Base-by-base conservation (phyloP, 2,888 invertebrate species). In the Drosophila subsilvestris region DNA sequence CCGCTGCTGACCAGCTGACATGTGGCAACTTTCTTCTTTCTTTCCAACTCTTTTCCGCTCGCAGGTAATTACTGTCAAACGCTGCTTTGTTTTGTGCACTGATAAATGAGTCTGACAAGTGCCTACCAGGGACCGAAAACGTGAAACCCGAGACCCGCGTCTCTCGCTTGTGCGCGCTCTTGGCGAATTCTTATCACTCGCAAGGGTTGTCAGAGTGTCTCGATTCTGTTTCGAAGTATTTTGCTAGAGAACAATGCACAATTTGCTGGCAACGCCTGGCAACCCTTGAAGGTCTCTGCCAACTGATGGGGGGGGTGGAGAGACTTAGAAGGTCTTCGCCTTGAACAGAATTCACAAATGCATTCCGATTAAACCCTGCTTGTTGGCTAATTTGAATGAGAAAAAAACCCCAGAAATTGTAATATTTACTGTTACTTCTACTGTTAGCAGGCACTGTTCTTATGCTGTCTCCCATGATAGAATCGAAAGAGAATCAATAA, bases 51-150 rank as follows among this genome's bases (percentile, higher is more conserved):
- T 50, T n/a, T 32, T 32, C 14, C 50, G 54, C 43, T 50, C 12
- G 20, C 59, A 76, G 72, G 86, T 83, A 69, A 86, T 62, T 65
- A 54, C 69, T 54, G 62, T 63, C 67, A 68, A 76, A 63, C 66
- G 76, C 37, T n/a, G 37, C n/a, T 37, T 68, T 74, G 53, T 44
- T 47, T 20, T 17, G 37, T 44, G 22, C 17, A 71, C 83, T 86
- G 80, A 85, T 82, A 80, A 74, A 66, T 45, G 45, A 22, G n/a
- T 27, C 63, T 65, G 66, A 66, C 60, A 63, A 75, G 37, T 72
- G 68, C 55, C 18, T 20, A 17, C 51, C 32, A 17, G 48, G 12
- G 55, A 25, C 42, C 32, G 12, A 12, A 32, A 12, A 12, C 32
- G 12, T 14, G 12, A 32, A 5, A 32, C 12, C 32, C 32, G 5